Conservation (phyloP, 2,888 invertebrate species). For the Agonopterix alstromeriana region DNA sequence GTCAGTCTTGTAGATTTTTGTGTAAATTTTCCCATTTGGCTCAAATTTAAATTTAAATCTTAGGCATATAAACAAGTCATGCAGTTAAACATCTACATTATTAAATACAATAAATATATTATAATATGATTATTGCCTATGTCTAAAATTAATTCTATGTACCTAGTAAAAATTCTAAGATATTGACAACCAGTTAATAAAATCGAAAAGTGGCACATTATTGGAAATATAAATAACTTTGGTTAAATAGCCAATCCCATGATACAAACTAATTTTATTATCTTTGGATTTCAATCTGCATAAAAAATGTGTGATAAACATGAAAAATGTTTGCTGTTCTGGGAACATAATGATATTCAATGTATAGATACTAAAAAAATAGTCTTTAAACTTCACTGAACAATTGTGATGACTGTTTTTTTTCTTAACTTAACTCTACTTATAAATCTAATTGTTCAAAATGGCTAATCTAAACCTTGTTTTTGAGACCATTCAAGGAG, state of each 20-base stretch:
- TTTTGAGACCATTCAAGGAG: slow-evolving; percentile 37
- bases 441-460: slow-evolving; percentile 45
- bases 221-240: slow-evolving; percentile 48
- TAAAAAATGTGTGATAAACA: not conserved
- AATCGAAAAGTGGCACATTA: slow-evolving; percentile 63
- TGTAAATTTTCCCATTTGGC: slow-evolving; percentile 62
- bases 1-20: slow-evolving; percentile 76
- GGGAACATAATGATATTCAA: not conserved
- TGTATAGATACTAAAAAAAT: not conserved
- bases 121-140: slow-evolving; percentile 54
- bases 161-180: slow-evolving; percentile 45
- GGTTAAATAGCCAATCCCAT: slow-evolving; percentile 60
- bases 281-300: slow-evolving; percentile 26
- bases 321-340: too few species aligned
- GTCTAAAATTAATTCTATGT: slow-evolving; percentile 50
- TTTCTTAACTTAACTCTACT: slow-evolving; percentile 10
- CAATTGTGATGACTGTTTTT: slow-evolving; percentile 32
- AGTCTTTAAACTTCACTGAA: not conserved
- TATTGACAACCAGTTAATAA: slow-evolving; percentile 54
- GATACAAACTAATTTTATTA: slow-evolving; percentile 13
- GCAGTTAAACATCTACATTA: slow-evolving; percentile 60
- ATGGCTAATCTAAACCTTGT: slow-evolving; percentile 34
- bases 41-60: slow-evolving; percentile 64
- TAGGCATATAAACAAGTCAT: slow-evolving; percentile 65
- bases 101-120: slow-evolving; percentile 69